Percentiles rank a stretch among this genome's conserved stretches.
Evolutionary conservation across 2,888 invertebrate genomes (phyloP).

Genomic region (Oasisia sp.): DNA sequence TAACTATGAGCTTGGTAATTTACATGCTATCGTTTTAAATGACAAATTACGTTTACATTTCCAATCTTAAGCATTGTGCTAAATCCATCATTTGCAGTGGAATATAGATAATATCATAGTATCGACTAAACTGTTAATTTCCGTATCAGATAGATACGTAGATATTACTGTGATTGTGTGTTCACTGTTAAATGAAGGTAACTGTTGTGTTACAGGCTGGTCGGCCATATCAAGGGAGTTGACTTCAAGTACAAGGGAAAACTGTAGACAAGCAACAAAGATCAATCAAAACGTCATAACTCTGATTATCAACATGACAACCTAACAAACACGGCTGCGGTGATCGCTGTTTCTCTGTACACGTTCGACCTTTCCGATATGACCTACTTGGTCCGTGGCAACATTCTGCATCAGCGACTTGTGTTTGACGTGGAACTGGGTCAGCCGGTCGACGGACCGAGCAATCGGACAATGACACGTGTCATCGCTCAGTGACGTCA

Average conservation of each 20-base stretch:
- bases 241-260: constrained; percentile 38
- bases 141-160: background rate
- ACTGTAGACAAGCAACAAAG: constrained; percentile 21
- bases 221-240: constrained; percentile 35
- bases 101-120: background rate
- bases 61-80: background rate
- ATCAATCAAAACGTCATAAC: too few relatives aligned
- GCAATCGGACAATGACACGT: too few relatives aligned
- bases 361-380: too few relatives aligned
- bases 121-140: background rate
- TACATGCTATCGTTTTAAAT: background rate
- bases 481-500: too few relatives aligned
- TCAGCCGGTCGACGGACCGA: too few relatives aligned
- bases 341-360: too few relatives aligned
- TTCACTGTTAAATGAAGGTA: background rate
- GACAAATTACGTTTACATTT: background rate
- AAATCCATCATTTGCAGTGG: background rate
- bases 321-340: too few relatives aligned
- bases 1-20: too few relatives aligned
- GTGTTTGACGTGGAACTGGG: too few relatives aligned
- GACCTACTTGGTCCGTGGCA: too few relatives aligned
- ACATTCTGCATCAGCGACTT: too few relatives aligned
- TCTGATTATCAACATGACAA: too few relatives aligned
- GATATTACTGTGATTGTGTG: background rate
- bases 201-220: constrained; percentile 27